A percentile compares a stretch with the other conserved stretches of the same genome.
These are phyloP conservation scores for Campoplex capitator DNA, from an alignment of 2,888 invertebrate genomes.

Conservation along the genomic window DNA sequence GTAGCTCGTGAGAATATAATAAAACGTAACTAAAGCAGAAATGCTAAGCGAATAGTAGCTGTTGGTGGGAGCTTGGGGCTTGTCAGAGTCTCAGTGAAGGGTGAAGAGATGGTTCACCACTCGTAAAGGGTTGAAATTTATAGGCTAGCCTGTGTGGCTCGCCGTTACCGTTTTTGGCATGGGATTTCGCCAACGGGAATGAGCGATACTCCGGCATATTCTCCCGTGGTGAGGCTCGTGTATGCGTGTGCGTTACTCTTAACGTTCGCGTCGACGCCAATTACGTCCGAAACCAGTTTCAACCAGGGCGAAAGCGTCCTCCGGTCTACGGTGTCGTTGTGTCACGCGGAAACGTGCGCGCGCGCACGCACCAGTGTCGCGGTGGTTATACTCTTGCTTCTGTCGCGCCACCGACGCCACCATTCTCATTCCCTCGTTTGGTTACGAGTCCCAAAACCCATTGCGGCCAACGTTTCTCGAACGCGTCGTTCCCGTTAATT, in stretches of 20 bases:
- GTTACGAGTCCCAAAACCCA: constrained; percentile 68
- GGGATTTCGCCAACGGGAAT: constrained; percentile 49
- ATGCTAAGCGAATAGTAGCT: constrained; percentile 27
- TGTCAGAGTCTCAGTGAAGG: constrained; percentile 1
- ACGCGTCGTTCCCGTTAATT: constrained; percentile 72
- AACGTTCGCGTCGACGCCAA: constrained; percentile 79
- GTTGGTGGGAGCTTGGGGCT: constrained; percentile 20
- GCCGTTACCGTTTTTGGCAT: constrained; percentile 62
- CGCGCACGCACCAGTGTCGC: constrained; percentile 26
- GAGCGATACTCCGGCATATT: constrained; percentile 49
- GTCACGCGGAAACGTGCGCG: constrained; percentile 20
- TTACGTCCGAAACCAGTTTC: constrained; percentile 80
- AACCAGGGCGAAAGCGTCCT: constrained; percentile 62
- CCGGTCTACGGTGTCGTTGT: constrained; percentile 55
- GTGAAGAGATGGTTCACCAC: constrained; percentile 26
- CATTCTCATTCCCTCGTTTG: constrained; percentile 66
- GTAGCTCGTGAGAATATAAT: neutral
- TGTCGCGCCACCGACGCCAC: constrained; percentile 55
- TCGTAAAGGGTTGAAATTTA: constrained; percentile 68
- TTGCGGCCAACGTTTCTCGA: constrained; percentile 60
- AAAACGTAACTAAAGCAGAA: constrained; percentile 42
- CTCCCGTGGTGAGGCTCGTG: constrained; percentile 46
- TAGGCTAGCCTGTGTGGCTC: constrained; percentile 51
- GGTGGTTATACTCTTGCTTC: constrained; percentile 48
- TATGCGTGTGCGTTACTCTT: constrained; percentile 69